Evolutionary conservation across 2,888 invertebrate genomes (phyloP), one percentile per base, ranked within the genome.

Genomic region (Lycocerus yunnanus): DNA sequence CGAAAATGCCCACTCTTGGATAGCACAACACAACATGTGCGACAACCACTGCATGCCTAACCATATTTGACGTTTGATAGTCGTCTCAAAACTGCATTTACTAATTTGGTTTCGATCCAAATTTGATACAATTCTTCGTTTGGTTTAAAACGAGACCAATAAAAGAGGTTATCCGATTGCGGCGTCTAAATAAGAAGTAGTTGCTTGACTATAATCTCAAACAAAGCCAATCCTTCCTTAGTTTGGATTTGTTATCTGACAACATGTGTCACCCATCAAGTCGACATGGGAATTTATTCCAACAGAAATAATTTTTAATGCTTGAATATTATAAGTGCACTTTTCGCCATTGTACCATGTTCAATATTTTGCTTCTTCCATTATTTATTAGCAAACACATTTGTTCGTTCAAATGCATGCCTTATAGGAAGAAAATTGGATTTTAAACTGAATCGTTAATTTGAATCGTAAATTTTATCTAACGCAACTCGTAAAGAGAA

Each of bases 91-190:
- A 83, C 84, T 82, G 83, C 85, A 84, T 85, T 84, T 86, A 86
- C 86, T 85, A 86, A 86, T 86, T 86, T 86, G 86, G 86, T 84
- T 84, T 86, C 86, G 82, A 85, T 81, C 85, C 86, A 85, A 86
- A 85, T 86, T 85, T 84, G 86, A 84, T 85, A 85, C 84, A 85
- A 86, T 86, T 84, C 85, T 84, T 76, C 81, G 81, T 84, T 84
- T 84, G 85, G 84, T 79, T 82, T 82, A 82, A 84, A 84, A 84
- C 80, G 82, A 83, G 83, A 83, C 82, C 83, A 84, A 84, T 83
- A 84, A 85, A 84, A 84, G 85, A 84, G 61, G 83, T 81, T 82
- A 80, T 81, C 80, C 77, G 79, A 79, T 80, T 80, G 80, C 80
- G 77, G 79, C 78, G 78, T 80, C 82, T 81, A 81, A 82, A 83